phyloP scores from a whole-genome alignment of 2,797 vertebrate genomes.

The Sebastes reedi region DNA sequence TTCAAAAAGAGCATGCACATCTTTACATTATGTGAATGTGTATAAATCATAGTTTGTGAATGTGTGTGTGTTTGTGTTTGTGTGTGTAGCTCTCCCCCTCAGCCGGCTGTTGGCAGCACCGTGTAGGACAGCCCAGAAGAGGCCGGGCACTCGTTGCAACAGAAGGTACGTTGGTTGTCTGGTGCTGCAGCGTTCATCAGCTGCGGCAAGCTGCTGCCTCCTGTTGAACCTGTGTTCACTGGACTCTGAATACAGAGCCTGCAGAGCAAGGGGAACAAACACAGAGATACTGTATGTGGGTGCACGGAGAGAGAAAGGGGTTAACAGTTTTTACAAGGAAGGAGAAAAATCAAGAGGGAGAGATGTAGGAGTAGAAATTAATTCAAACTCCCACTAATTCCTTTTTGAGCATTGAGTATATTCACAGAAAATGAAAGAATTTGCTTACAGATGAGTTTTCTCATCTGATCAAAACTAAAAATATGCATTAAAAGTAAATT shows the following conservation, averaged over 20 bases:
- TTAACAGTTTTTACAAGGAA: not conserved
- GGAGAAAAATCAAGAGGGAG: not conserved
- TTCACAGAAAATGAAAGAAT: not conserved
- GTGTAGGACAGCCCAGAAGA: conserved; percentile 7
- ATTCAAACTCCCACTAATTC: not conserved
- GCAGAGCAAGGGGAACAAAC: not conserved
- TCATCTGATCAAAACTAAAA: not conserved
- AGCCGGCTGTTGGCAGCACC: conserved; percentile 11
- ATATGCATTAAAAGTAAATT: not conserved
- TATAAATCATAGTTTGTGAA: not conserved
- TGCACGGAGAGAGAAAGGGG: not conserved
- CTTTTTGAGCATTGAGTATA: not conserved
- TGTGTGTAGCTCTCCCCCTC: not conserved
- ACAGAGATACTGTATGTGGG: not conserved
- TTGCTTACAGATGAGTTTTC: not conserved
- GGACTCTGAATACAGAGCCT: not conserved
- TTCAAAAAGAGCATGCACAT: not conserved
- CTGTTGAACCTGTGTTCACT: conserved; percentile 35
- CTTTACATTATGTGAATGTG: not conserved
- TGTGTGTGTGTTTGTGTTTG: not conserved
- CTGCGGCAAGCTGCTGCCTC: conserved; percentile 31
- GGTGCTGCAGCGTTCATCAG: conserved; percentile 44
- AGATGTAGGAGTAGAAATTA: not conserved
- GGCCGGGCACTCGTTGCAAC: not conserved
- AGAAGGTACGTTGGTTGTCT: conserved; percentile 30